Conservation (phyloP, 2,888 invertebrate species). For the Drosophila hamatofila region DNA sequence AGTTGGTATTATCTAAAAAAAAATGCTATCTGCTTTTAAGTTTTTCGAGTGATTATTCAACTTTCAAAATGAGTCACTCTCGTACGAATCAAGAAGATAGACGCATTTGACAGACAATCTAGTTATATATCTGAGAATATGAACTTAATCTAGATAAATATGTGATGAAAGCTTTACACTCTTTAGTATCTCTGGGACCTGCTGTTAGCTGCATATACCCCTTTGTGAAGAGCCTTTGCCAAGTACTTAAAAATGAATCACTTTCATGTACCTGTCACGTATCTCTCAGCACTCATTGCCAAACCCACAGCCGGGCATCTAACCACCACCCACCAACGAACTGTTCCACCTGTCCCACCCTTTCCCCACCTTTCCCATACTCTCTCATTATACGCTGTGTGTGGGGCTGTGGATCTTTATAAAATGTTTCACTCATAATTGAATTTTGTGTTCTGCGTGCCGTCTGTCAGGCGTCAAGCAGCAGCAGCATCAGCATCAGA, state of each 20-base stretch:
- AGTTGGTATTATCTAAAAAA: neutral
- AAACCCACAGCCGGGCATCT: constrained; percentile 21
- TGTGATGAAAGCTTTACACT: neutral
- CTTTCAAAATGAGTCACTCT: neutral
- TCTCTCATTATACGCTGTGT: constrained; percentile 11
- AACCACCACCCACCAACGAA: constrained; percentile 4
- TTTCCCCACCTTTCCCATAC: neutral
- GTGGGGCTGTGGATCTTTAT: constrained; percentile 25
- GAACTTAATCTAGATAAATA: neutral
- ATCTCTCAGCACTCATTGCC: constrained; percentile 60
- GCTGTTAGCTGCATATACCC: constrained; percentile 7
- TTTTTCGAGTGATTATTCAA: neutral
- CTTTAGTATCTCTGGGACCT: neutral
- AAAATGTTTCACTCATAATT: constrained; percentile 62
- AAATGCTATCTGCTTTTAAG: neutral
- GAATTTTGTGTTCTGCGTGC: constrained; percentile 51
- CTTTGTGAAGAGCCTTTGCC: constrained; percentile 16
- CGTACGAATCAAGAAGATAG: neutral
- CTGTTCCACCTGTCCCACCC: neutral
- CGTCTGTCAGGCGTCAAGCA: constrained; percentile 26
- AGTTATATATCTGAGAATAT: neutral
- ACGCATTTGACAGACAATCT: neutral
- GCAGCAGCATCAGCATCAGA: constrained; percentile 25
- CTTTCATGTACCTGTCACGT: constrained; percentile 58
- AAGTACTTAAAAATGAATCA: constrained; percentile 36